These are phyloP conservation scores for Natrix natrix DNA, from an alignment of 2,797 vertebrate genomes.

Conservation along the genomic window DNA sequence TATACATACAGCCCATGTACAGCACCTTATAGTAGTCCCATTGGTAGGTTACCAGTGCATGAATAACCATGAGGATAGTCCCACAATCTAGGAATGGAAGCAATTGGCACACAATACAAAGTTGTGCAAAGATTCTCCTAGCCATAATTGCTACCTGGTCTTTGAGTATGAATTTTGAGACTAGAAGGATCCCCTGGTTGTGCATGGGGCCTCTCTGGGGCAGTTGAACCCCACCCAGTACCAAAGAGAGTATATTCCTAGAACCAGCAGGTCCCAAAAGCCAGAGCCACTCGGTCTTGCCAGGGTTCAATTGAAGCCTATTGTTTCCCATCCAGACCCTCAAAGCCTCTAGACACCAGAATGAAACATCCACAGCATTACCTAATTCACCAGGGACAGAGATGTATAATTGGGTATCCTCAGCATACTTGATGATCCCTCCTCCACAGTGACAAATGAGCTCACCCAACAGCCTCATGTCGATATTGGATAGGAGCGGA, in stretches of 20 bases:
- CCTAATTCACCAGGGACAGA: background rate
- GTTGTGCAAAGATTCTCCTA: background rate
- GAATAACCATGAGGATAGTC: no score
- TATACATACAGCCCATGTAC: no score
- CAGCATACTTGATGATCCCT: background rate
- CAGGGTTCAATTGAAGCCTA: background rate
- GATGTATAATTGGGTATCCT: background rate
- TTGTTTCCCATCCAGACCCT: background rate
- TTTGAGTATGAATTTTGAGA: no score
- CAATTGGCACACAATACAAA: no score
- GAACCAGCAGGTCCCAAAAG: background rate
- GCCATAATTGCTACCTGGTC: background rate
- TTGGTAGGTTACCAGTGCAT: no score
- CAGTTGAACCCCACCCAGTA: background rate
- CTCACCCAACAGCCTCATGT: background rate
- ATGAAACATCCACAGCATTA: background rate
- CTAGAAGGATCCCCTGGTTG: background rate
- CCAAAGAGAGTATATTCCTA: background rate
- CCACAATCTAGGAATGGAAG: no score
- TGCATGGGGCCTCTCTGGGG: background rate
- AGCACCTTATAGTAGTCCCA: no score
- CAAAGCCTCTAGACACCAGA: background rate
- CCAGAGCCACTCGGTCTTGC: background rate
- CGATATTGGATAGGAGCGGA: background rate
- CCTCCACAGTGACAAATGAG: background rate